Evolutionary conservation across 2,888 invertebrate genomes (phyloP), one percentile per base, ranked within the genome.

Genomic region (Tromatobia lineatoria): DNA sequence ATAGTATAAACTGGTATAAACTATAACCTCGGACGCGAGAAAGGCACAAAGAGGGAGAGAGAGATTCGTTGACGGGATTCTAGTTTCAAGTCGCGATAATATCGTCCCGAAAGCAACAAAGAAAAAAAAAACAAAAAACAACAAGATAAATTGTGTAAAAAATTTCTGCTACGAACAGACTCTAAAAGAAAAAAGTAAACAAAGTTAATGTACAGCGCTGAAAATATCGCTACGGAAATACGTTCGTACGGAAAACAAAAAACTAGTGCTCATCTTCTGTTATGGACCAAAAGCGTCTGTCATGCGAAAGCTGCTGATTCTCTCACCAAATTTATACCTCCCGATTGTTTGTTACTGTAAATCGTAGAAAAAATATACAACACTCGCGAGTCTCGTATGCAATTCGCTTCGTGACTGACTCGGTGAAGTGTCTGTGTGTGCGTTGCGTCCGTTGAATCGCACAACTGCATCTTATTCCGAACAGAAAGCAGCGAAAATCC

Each of bases 261-360:
- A 59, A 20, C 47, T 34, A 67, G 78, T 64, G 64, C 23, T 74
- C 23, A n/a, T 76, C 29, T 75, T 75, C 20, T 70, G 71, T 76
- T 66, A 75, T 80, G 75, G 67, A 66, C 47, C 76, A 50, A 71
- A 73, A 80, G 76, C 83, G 80, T 80, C 80, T 73, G 83, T 83
- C 83, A 80, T 73, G 66, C 83, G 76, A 80, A 42, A 80, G 67
- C 66, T 79, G 67, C 66, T 79, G 61, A 70, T 75, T 83, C 54
- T 71, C 38, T 38, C 38, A 10, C 10, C 8, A 38, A 38, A 38
- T 45, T 20, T 23, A 42, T 80, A 38, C 38, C 25, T 20, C 23
- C 42, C 61, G 64, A 76, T 80, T 71, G 29, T 47, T 45, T 23
- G 47, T 80, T 71, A 29, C 45, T 66, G 67, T 52, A 34, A 76